Evolutionary conservation across 92 coral and sea anemone species (phyloP).

Genomic region (Virgularia gustaviana): DNA sequence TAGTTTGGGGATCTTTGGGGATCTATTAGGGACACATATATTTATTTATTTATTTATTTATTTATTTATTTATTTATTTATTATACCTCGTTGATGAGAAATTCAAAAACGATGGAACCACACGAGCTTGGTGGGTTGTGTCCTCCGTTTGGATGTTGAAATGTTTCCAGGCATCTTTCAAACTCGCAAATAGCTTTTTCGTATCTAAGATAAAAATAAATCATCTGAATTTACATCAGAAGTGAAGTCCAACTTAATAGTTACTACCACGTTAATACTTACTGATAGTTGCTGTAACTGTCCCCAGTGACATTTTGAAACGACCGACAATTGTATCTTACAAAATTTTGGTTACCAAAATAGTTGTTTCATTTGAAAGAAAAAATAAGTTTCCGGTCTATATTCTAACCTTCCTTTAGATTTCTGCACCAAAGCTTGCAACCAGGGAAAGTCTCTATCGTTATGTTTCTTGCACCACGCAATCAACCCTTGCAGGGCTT

Average conservation of each 20-base stretch:
- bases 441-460: slow-evolving; percentile 75
- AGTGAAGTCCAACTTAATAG: no score
- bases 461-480: slow-evolving; percentile 80
- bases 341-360: no score
- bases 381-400: background rate
- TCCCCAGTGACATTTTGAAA: no score
- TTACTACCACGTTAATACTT: no score
- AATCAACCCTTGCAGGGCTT: slow-evolving; percentile 79
- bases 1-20: no score
- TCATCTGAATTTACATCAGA: no score
- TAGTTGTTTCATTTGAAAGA: no score
- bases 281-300: no score
- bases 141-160: slow-evolving; percentile 51
- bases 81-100: slow-evolving; percentile 82
- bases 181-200: slow-evolving; percentile 81
- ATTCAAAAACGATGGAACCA: slow-evolving; percentile 52
- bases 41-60: no score
- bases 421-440: slow-evolving; percentile 71
- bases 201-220: slow-evolving; percentile 61
- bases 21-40: no score
- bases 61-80: no score
- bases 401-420: slow-evolving; percentile 91
- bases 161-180: slow-evolving; percentile 56
- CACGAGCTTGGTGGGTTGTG: slow-evolving; percentile 37
- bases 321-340: no score